Evolutionary conservation across 2,888 invertebrate genomes (phyloP), one percentile per base, ranked within the genome.

Genomic region (Doris montereyensis): DNA sequence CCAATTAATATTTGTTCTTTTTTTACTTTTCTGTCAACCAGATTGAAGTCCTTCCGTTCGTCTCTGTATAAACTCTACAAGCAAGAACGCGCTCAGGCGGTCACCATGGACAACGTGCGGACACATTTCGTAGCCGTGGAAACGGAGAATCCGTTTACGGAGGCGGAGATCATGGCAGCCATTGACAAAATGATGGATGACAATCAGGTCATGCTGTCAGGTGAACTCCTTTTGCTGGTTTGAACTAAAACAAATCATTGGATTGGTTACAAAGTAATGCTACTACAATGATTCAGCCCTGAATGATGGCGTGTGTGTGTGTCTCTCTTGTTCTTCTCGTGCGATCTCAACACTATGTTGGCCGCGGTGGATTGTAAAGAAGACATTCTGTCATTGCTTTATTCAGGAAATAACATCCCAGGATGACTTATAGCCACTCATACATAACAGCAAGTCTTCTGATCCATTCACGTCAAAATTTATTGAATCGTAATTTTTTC

Each of bases 161-260:
- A 93, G 1, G 93, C 91, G 0, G 98, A 98, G 93, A 93, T 97
- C 4, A 92, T 93, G 65, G 95, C 95, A 0, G 97, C 97, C 1
- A 92, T 98, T 13, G 93, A 94, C 13, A 93, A 93, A 81, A 97
- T 98, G 97, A 95, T 95, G 2, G 95, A 95, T 57, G 96, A 95
- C 84, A 98, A 97, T 92, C 96, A 97, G 90, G 94, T 98, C 81
- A 97, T 98, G 97, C 93, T 96, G 86, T 88, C 90, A 1, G 89
- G 90, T 81, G 86, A 89, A 73, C 85, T 89, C 5, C 83, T 91
- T 5, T 90, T 90, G 86, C 82, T 91, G 35, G 90, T 91, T 73
- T 90, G 85, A 70, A 21, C 10, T 30, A 41, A 8, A 5, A 10
- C 21, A 10, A 17, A 41, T 41, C 8, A 41, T 41, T 5, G 52